Conservation (phyloP, 2,888 invertebrate genomes). For the Gryllus longicercus region DNA sequence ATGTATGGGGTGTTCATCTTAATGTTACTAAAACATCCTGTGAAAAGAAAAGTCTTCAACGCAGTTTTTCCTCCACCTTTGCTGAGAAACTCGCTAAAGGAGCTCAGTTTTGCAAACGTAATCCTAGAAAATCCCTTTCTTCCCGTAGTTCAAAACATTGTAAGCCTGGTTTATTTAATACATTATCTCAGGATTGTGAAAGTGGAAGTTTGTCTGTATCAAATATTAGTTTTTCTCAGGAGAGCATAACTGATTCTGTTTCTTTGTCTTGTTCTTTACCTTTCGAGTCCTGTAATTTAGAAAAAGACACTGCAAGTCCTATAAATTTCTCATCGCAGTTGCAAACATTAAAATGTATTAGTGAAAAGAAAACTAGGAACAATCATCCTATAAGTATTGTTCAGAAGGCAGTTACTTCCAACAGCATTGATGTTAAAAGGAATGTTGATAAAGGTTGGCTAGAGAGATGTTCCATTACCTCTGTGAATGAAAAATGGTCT, state of each 20-base stretch:
- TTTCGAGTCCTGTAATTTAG: background rate
- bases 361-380: conserved; percentile 17
- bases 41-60: conserved; percentile 24
- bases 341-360: background rate
- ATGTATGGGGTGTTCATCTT: conserved; percentile 52
- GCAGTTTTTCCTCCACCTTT: conserved; percentile 51
- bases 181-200: background rate
- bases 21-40: conserved; percentile 39
- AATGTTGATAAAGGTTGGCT: conserved; percentile 59
- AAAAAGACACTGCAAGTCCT: background rate
- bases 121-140: conserved; percentile 64
- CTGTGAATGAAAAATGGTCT: conserved; percentile 28
- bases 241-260: background rate
- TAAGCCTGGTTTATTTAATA: conserved; percentile 18
- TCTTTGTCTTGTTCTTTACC: background rate
- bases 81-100: conserved; percentile 68
- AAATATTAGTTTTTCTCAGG: conserved; percentile 18
- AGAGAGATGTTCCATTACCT: conserved; percentile 48
- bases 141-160: conserved; percentile 25
- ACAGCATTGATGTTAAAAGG: conserved; percentile 38
- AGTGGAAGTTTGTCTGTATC: background rate
- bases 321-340: background rate
- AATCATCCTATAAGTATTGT: conserved; percentile 32
- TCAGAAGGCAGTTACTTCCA: conserved; percentile 26
- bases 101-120: conserved; percentile 66